Evolutionary conservation across 2,113 vertebrate species (phyloP).

Genomic region (Mola mola): DNA sequence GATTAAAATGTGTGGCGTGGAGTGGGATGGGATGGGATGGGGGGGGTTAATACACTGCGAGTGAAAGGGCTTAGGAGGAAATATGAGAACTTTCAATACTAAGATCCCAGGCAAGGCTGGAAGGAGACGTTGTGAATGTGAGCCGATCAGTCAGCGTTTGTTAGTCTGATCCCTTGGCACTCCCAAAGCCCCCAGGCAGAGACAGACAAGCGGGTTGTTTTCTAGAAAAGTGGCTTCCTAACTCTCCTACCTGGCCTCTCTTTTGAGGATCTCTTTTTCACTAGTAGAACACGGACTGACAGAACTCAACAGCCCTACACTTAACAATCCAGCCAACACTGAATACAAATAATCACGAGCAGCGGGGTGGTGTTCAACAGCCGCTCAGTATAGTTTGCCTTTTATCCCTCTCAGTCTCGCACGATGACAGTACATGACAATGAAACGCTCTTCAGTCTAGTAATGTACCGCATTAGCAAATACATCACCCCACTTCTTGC

Average conservation of each 20-base stretch:
- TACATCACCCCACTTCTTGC: slow-evolving; percentile 55
- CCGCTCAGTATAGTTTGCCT: slow-evolving; percentile 19
- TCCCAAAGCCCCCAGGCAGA: slow-evolving; percentile 71
- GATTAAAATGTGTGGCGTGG: slow-evolving; percentile 74
- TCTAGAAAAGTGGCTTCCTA: slow-evolving; percentile 65
- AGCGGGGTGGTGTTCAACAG: slow-evolving; percentile 23
- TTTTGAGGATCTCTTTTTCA: slow-evolving; percentile 46
- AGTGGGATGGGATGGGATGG: slow-evolving; percentile 24
- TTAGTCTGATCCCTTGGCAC: slow-evolving; percentile 71
- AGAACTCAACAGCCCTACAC: slow-evolving; percentile 27
- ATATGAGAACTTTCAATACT: slow-evolving; percentile 78
- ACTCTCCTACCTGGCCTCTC: slow-evolving; percentile 43
- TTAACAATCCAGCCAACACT: slow-evolving; percentile 18
- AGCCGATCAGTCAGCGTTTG: slow-evolving; percentile 78
- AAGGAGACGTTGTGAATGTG: slow-evolving; percentile 70
- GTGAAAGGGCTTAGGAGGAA: slow-evolving; percentile 79
- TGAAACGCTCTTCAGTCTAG: slow-evolving; percentile 41
- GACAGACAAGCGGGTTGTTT: slow-evolving; percentile 66
- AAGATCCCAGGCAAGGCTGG: slow-evolving; percentile 73
- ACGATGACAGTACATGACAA: slow-evolving; percentile 30
- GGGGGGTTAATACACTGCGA: slow-evolving; percentile 73
- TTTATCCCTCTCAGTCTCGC: slow-evolving; percentile 30
- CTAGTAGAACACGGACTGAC: slow-evolving; percentile 18
- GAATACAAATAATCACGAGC: slow-evolving; percentile 18
- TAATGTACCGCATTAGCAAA: slow-evolving; percentile 57